Evolutionary conservation across 2,113 vertebrate genomes (phyloP).

Genomic region (Rutilus rutilus): DNA sequence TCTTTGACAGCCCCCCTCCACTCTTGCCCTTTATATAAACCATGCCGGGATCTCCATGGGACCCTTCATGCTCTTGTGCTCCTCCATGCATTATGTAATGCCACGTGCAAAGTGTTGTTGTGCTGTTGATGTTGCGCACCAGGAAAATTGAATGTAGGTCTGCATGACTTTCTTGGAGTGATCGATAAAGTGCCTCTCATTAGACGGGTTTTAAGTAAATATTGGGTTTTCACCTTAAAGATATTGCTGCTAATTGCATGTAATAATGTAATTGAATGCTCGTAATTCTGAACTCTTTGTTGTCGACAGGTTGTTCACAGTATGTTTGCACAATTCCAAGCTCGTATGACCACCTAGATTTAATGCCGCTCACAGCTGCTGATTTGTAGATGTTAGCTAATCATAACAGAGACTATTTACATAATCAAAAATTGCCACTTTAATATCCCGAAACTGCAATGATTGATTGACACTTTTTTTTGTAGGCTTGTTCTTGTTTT

Average conservation of each 20-base stretch:
- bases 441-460: not conserved
- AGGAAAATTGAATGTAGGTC: not conserved
- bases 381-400: not conserved
- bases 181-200: not conserved
- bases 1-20: conserved; percentile 1
- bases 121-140: conserved; percentile 14
- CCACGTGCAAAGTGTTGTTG: conserved; percentile 44
- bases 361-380: not conserved
- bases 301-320: not conserved
- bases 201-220: not conserved
- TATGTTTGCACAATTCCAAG: not conserved
- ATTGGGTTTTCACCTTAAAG: not conserved
- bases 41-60: not conserved
- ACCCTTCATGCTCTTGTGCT: conserved; percentile 2
- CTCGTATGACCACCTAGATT: not conserved
- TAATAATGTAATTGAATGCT: not conserved
- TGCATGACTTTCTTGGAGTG: not conserved
- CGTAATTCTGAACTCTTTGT: not conserved
- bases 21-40: not conserved
- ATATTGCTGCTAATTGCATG: not conserved
- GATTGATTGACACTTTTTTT: no score
- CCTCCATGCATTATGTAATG: conserved; percentile 15
- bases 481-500: no score
- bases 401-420: not conserved
- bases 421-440: not conserved